Conservation (phyloP, 37 sponge, comb jelly and placozoan genomes). For the Haliclona indistincta region DNA sequence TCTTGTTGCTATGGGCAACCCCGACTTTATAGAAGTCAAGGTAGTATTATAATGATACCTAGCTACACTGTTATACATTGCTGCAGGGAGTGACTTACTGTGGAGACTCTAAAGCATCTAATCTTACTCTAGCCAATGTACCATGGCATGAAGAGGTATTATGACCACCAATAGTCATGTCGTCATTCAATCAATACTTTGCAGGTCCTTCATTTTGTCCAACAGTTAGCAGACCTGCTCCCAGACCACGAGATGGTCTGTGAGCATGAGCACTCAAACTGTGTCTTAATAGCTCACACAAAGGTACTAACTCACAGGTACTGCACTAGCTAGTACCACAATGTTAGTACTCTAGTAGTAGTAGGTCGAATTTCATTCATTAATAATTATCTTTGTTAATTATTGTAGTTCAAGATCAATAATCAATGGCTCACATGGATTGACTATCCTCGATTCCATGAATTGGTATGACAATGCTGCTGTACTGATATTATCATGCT, state of each 20-base stretch:
- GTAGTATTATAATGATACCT: slow-evolving; percentile 23
- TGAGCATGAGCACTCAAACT: slow-evolving; percentile 98
- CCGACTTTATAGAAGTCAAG: slow-evolving; percentile 97
- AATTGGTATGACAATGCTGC: slow-evolving; percentile 63
- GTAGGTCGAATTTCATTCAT: neutral
- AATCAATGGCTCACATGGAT: slow-evolving; percentile 95
- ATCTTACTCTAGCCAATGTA: slow-evolving; percentile 88
- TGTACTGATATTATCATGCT: neutral
- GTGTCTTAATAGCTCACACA: slow-evolving; percentile 90
- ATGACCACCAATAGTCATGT: neutral
- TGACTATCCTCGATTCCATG: slow-evolving; percentile 86
- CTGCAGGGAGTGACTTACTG: slow-evolving; percentile 93
- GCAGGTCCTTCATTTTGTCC: slow-evolving; percentile 84
- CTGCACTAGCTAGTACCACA: neutral
- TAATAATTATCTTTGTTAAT: neutral
- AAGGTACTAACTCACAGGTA: slow-evolving; percentile 53
- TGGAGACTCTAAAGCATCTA: slow-evolving; percentile 89
- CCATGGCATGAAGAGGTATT: slow-evolving; percentile 97
- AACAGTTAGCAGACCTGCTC: slow-evolving; percentile 74
- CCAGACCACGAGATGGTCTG: slow-evolving; percentile 89
- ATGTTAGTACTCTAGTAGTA: neutral
- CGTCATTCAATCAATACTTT: neutral
- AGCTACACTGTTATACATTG: neutral
- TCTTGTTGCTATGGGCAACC: slow-evolving; percentile 78
- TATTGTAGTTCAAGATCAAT: slow-evolving; percentile 78